phyloP scores from a whole-genome alignment of 2,113 vertebrate species.

The Narcine bancroftii region DNA sequence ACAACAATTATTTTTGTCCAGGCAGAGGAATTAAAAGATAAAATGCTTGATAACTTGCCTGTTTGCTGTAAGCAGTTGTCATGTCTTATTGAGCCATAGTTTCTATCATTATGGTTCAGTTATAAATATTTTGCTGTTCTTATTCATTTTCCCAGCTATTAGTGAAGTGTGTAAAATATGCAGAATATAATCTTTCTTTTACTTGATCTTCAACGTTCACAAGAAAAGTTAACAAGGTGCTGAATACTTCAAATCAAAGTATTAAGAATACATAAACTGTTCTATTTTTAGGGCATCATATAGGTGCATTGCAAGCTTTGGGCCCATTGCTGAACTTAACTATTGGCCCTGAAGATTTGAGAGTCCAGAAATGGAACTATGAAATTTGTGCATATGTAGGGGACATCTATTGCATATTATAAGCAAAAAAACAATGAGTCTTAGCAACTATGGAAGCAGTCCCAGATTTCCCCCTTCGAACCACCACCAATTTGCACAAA shows the following conservation, averaged over 20 bases:
- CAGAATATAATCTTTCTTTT: background rate
- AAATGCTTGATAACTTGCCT: background rate
- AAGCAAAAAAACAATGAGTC: background rate
- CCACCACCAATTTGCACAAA: background rate
- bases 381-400: background rate
- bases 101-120: background rate
- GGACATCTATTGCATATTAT: background rate
- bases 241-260: background rate
- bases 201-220: background rate
- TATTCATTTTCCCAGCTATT: background rate
- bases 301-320: background rate
- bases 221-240: background rate
- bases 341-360: background rate
- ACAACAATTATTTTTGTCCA: background rate
- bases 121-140: background rate
- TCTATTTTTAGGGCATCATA: background rate
- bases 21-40: background rate
- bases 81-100: background rate
- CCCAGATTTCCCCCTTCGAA: background rate
- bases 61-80: background rate
- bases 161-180: background rate
- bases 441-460: background rate
- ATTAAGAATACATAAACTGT: background rate
- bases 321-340: background rate
- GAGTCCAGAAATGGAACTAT: background rate